Percentiles rank a stretch among this genome's conserved stretches.
These are phyloP conservation scores for Chymomyza procnemis DNA, from an alignment of 2,888 invertebrate species.

Conservation along the genomic window DNA sequence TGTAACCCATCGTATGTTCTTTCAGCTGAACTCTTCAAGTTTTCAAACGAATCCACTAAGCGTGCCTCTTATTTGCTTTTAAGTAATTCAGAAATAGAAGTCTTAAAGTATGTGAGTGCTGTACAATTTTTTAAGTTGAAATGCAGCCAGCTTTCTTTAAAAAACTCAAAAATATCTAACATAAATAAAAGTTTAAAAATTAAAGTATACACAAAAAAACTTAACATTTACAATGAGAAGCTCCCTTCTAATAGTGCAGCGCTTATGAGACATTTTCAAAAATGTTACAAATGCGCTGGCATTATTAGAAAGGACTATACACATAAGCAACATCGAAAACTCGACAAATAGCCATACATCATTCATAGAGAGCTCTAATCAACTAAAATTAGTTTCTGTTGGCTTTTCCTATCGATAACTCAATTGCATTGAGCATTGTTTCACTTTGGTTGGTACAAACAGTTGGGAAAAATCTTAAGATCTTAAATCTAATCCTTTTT, in stretches of 20 bases:
- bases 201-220: not conserved
- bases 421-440: no score
- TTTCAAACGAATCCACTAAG: no score
- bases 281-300: not conserved
- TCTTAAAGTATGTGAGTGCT: not conserved
- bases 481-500: no score
- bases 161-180: not conserved
- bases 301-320: not conserved
- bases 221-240: not conserved
- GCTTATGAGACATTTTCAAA: not conserved
- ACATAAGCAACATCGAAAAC: constrained; percentile 22
- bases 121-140: no score
- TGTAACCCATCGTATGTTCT: no score
- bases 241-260: not conserved
- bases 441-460: no score
- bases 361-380: constrained; percentile 30
- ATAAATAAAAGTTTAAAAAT: not conserved
- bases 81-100: not conserved
- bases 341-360: constrained; percentile 26
- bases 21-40: no score
- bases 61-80: not conserved
- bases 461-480: no score
- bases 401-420: no score
- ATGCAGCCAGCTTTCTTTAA: not conserved
- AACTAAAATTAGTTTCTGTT: no score